phyloP scores from a whole-genome alignment of 1,140 invertebrate genomes.

The Dendrolimus punctatus region DNA sequence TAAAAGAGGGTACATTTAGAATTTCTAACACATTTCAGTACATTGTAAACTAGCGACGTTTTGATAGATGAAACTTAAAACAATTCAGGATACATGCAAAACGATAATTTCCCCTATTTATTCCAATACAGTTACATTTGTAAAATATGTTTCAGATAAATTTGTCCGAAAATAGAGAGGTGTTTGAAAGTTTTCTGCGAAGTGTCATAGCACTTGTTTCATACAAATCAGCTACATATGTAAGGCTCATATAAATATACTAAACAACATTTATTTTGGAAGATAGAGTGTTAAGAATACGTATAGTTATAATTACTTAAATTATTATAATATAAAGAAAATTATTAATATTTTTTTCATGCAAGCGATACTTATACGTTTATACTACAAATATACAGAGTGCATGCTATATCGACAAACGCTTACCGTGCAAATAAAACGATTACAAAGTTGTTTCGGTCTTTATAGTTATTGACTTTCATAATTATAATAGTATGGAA shows the following conservation, averaged over 20 bases:
- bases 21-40: slow-evolving; percentile 23
- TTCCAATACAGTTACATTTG: neutral
- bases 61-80: slow-evolving; percentile 22
- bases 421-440: slow-evolving; percentile 28
- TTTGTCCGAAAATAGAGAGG: slow-evolving; percentile 18
- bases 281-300: slow-evolving; percentile 48
- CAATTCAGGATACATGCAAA: slow-evolving; percentile 46
- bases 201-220: slow-evolving; percentile 31
- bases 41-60: slow-evolving; percentile 8
- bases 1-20: slow-evolving; percentile 26
- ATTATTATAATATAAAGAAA: slow-evolving; percentile 31
- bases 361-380: slow-evolving; percentile 39
- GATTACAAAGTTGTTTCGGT: slow-evolving; percentile 17
- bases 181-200: slow-evolving; percentile 15
- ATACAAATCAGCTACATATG: slow-evolving; percentile 32
- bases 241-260: slow-evolving; percentile 43
- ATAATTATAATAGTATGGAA: slow-evolving; percentile 10
- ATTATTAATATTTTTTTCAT: slow-evolving; percentile 51
- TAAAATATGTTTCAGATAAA: slow-evolving; percentile 11
- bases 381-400: slow-evolving; percentile 48
- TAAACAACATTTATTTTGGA: slow-evolving; percentile 69
- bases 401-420: slow-evolving; percentile 43
- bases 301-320: slow-evolving; percentile 36
- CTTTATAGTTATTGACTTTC: slow-evolving; percentile 10
- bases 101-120: slow-evolving; percentile 16